Base-by-base conservation (phyloP, 1,140 invertebrate species). In the Maconellicoccus hirsutus region DNA sequence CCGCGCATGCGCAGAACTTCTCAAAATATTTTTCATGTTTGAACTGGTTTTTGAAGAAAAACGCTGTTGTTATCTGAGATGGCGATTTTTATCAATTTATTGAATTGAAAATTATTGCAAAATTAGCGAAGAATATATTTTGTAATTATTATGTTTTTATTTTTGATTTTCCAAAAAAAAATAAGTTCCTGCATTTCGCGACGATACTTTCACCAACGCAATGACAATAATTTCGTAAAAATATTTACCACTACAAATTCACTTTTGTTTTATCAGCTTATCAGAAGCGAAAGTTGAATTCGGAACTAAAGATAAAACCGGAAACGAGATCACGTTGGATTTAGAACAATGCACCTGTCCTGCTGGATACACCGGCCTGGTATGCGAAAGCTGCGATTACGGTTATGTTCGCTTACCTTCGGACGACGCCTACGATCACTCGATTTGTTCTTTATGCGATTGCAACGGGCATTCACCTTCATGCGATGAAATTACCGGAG, bases 401-500 rank as follows among this genome's bases (percentile, higher is more conserved):
- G 94, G 92, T 1, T 95, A 93, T 78, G 86, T 75, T 10, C 72
- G 74, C n/a, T 73, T 76, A 25, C 71, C 70, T n/a, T 59, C 72
- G 14, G 74, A 73, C 74, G 78, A 77, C 74, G 23, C 69, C 0
- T 42, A 61, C 7, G 38, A 73, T 27, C 73, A 74, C 1, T 74
- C 72, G 27, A 80, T 87, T 73, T 98, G 96, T 79, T 83, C 89
- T 27, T 88, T 88, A 75, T 98, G 95, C 76, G 85, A 93, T 71
- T 98, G 95, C 78, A 89, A 96, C 78, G 87, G 89, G 1, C 94
- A 97, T 79, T 88, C 93, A 0, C 80, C 83, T n/a, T 84, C 85
- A 0, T 98, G 95, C 77, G 87, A 95, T 77, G 82, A 88, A 3
- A 82, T 85, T 76, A 86, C 87, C 70, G 90, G 89, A 14, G 84